Evolutionary conservation across 2,113 vertebrate genomes (phyloP).

Genomic region (Collichthys lucidus): DNA sequence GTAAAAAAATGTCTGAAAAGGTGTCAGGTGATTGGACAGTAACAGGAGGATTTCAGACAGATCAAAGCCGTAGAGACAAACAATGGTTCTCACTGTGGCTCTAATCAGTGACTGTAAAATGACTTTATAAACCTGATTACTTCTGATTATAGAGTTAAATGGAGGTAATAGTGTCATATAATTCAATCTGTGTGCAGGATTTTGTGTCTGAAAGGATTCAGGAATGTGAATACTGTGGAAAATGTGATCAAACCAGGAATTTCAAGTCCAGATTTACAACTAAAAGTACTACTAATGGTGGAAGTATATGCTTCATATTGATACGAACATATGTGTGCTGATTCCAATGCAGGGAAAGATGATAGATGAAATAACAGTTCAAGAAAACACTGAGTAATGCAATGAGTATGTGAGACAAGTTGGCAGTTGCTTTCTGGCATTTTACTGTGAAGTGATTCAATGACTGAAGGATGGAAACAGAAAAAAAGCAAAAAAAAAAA

Average conservation of each 20-base stretch:
- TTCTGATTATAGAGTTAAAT: neutral
- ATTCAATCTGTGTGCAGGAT: neutral
- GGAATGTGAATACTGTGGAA: neutral
- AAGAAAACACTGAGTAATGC: neutral
- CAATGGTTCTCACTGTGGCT: neutral
- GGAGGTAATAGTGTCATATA: neutral
- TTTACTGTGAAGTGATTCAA: slow-evolving; percentile 10
- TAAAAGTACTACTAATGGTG: no score
- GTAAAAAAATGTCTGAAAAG: slow-evolving; percentile 36
- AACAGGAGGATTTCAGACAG: slow-evolving; percentile 31
- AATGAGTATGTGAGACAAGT: neutral
- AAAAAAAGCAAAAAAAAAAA: neutral
- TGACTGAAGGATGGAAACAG: slow-evolving; percentile 3
- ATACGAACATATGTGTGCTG: neutral
- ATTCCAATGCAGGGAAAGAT: neutral
- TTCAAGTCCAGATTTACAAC: neutral
- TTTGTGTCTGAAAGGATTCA: neutral
- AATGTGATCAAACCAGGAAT: neutral
- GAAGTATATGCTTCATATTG: neutral
- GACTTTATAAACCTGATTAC: neutral
- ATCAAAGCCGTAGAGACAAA: slow-evolving; percentile 34
- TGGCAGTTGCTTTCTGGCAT: slow-evolving; percentile 15
- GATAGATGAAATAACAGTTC: neutral
- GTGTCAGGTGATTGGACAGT: slow-evolving; percentile 42
- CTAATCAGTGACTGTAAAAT: neutral